phyloP scores from a whole-genome alignment of 2,888 invertebrate genomes.

The Phyllotreta striolata region DNA sequence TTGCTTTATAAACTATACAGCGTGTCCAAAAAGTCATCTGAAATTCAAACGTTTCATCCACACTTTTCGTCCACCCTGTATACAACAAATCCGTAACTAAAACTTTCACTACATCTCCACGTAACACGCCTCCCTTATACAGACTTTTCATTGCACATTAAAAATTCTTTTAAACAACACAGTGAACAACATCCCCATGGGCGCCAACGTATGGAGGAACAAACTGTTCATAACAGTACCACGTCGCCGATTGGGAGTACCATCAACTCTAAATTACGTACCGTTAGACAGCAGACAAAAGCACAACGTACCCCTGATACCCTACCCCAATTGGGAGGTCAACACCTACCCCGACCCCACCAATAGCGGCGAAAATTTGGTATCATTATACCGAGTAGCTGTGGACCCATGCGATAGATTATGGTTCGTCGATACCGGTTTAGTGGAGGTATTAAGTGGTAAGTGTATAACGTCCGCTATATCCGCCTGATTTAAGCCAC shows the following conservation, averaged over 20 bases:
- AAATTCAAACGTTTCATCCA: no score
- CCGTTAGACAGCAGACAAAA: constrained; percentile 50
- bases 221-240: constrained; percentile 78
- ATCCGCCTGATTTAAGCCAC: neutral
- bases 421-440: constrained; percentile 83
- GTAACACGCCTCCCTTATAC: constrained; percentile 9
- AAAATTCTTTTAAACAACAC: constrained; percentile 35
- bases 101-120: no score
- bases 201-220: constrained; percentile 69
- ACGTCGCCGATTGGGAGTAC: constrained; percentile 68
- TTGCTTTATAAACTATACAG: no score
- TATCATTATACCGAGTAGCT: constrained; percentile 76
- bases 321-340: constrained; percentile 66
- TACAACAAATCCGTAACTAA: no score
- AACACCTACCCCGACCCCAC: constrained; percentile 65
- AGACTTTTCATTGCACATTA: neutral
- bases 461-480: constrained; percentile 45
- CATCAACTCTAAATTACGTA: constrained; percentile 63
- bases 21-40: no score
- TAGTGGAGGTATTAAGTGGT: constrained; percentile 71
- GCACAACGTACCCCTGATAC: constrained; percentile 65
- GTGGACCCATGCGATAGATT: constrained; percentile 76
- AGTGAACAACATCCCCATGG: constrained; percentile 74
- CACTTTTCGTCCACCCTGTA: no score
- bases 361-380: constrained; percentile 55